Evolutionary conservation across 2,113 vertebrate genomes (phyloP).

Genomic region (Todiramphus chloris): DNA sequence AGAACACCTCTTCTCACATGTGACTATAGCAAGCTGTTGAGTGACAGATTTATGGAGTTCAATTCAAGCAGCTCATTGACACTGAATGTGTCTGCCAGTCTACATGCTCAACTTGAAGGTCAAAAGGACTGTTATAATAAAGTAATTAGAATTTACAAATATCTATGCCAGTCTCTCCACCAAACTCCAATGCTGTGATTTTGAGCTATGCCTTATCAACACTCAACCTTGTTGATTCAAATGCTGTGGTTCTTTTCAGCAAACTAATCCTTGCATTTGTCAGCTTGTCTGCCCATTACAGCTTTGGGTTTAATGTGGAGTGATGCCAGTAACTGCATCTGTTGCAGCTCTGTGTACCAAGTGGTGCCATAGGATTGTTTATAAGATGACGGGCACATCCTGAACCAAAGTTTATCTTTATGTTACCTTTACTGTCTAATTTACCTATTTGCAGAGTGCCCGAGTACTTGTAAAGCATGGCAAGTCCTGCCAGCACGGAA

Average conservation of each 20-base stretch:
- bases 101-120: not conserved
- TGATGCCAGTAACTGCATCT: not conserved
- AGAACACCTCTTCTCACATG: not conserved
- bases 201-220: not conserved
- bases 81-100: not conserved
- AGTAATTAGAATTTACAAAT: not conserved
- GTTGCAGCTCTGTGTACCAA: not conserved
- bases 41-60: not conserved
- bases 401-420: not conserved
- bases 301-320: not conserved
- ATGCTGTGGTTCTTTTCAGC: not conserved
- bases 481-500: not conserved
- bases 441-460: not conserved
- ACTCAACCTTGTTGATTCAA: not conserved
- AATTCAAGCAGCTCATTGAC: not conserved
- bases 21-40: not conserved
- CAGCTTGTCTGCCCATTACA: not conserved
- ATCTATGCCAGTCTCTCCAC: not conserved
- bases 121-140: not conserved
- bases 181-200: rapidly evolving
- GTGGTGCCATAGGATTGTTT: rapidly evolving
- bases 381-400: not conserved
- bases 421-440: rapidly evolving
- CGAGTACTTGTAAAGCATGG: not conserved
- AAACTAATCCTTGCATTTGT: not conserved